These are phyloP conservation scores for Halocynthia aurantium DNA, from an alignment of 23 tunicate genomes.

Conservation along the genomic window DNA sequence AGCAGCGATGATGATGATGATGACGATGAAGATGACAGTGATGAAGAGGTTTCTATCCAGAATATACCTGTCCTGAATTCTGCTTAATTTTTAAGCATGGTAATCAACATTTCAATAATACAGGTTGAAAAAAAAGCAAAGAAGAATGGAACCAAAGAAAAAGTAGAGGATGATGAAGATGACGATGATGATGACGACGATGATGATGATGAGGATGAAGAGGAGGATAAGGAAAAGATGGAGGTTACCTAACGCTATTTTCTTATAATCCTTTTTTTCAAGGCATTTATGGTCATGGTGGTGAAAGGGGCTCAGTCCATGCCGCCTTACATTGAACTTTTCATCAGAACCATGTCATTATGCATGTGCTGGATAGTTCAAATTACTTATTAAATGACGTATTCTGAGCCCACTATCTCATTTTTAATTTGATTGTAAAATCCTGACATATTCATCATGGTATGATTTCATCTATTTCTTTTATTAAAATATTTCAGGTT, in stretches of 20 bases:
- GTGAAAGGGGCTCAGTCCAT: too few relatives aligned
- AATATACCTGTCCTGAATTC: too few relatives aligned
- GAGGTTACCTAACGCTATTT: conserved; percentile 9
- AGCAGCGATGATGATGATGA: conserved; percentile 10
- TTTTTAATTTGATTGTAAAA: background rate
- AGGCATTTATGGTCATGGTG: too few relatives aligned
- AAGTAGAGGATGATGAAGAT: background rate
- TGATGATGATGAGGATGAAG: conserved; percentile 34
- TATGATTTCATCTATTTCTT: too few relatives aligned
- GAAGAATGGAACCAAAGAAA: too few relatives aligned
- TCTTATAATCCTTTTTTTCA: too few relatives aligned
- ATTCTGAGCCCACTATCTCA: background rate
- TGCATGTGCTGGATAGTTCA: background rate
- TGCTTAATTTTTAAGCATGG: too few relatives aligned
- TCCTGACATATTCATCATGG: background rate
- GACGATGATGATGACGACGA: conserved; percentile 36
- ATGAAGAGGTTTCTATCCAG: background rate
- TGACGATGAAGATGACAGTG: conserved; percentile 9
- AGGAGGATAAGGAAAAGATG: conserved; percentile 33
- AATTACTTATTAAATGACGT: too few relatives aligned
- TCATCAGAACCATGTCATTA: background rate
- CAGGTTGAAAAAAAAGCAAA: too few relatives aligned
- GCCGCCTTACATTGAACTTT: too few relatives aligned
- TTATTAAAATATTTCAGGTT: too few relatives aligned
- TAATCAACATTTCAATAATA: too few relatives aligned